Evolutionary conservation across 2,113 vertebrate species (phyloP).

Genomic region (Indri indri): DNA sequence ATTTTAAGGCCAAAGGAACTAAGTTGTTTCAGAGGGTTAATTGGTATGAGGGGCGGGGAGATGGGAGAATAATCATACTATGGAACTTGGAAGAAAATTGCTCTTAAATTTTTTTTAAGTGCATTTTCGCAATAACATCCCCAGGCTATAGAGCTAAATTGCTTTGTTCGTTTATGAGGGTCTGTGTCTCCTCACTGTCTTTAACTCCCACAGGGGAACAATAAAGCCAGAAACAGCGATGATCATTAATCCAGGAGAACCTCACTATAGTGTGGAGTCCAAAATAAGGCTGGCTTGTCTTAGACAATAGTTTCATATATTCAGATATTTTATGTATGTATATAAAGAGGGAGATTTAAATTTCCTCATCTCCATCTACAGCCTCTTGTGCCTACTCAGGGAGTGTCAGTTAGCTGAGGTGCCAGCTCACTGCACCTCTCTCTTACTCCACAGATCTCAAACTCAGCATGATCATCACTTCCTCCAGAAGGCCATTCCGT

Average conservation of each 20-base stretch:
- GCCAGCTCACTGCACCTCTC: neutral
- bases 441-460: neutral
- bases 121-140: neutral
- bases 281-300: neutral
- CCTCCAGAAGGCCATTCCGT: neutral
- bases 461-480: neutral
- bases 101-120: neutral
- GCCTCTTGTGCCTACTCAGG: neutral
- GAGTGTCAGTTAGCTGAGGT: neutral
- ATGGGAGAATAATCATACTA: neutral
- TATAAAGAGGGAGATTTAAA: neutral
- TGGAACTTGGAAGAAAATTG: neutral
- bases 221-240: neutral
- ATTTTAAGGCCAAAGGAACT: neutral
- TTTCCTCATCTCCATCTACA: neutral
- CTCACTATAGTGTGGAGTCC: neutral
- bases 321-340: neutral
- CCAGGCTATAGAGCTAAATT: neutral
- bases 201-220: neutral
- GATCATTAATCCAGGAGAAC: neutral
- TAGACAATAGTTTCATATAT: neutral
- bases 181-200: neutral
- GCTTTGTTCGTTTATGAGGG: neutral
- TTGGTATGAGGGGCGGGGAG: neutral
- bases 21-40: neutral